These are phyloP conservation scores for Vulpes ferrilata DNA, from an alignment of 2,113 vertebrate genomes.

Conservation along the genomic window DNA sequence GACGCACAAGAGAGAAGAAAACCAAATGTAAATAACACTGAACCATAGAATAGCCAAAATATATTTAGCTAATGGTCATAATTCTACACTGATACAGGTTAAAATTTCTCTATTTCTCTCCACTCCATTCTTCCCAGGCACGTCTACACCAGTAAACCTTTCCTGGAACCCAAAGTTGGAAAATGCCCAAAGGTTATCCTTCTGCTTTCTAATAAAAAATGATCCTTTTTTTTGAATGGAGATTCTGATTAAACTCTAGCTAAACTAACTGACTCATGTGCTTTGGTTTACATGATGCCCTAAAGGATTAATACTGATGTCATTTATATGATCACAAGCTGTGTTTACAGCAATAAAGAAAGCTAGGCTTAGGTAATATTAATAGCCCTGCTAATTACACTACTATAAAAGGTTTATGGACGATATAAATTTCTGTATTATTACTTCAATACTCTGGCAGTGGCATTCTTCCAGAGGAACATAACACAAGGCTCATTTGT, in stretches of 20 bases:
- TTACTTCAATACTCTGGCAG: conserved; percentile 57
- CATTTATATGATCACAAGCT: conserved; percentile 84
- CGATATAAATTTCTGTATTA: conserved; percentile 82
- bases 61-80: background rate
- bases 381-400: conserved; percentile 85
- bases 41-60: background rate
- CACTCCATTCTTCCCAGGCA: background rate
- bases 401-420: conserved; percentile 83
- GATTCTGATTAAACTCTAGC: conserved; percentile 41
- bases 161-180: background rate
- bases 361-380: conserved; percentile 81
- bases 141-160: background rate
- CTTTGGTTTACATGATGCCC: conserved; percentile 67
- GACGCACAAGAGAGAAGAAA: background rate
- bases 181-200: background rate
- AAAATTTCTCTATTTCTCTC: background rate
- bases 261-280: conserved; percentile 70
- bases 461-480: conserved; percentile 75
- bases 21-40: background rate
- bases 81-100: background rate
- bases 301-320: conserved; percentile 82
- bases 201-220: conserved; percentile 9
- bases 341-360: conserved; percentile 84
- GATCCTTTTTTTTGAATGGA: background rate
- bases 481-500: conserved; percentile 15